Percentiles rank a stretch among this genome's conserved stretches.
Evolutionary conservation across 1,140 invertebrate genomes (phyloP).

Genomic region (Dendrolimus punctatus): DNA sequence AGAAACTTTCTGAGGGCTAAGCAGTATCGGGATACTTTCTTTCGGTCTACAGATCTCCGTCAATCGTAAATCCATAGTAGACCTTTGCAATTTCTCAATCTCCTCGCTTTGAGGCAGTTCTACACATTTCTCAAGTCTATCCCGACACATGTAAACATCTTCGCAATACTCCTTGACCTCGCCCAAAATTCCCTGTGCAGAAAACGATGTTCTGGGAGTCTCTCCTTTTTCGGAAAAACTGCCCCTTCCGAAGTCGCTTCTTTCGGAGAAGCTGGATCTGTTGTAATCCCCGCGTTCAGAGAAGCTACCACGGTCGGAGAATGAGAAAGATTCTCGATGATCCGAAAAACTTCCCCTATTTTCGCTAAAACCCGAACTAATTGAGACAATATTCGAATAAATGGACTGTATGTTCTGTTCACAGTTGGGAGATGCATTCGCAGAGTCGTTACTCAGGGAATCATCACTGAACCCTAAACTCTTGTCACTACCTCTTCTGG

Average conservation of each 20-base stretch:
- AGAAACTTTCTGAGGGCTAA: constrained; percentile 52
- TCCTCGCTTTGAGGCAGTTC: constrained; percentile 43
- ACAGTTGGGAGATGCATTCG: constrained; percentile 63
- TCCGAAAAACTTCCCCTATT: constrained; percentile 66
- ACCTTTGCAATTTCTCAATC: constrained; percentile 58
- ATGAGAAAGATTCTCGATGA: constrained; percentile 65
- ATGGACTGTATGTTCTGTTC: constrained; percentile 67
- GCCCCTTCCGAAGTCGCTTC: constrained; percentile 54
- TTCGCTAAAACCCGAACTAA: constrained; percentile 67
- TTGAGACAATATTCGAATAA: constrained; percentile 66
- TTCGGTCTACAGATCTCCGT: constrained; percentile 54
- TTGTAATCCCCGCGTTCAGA: constrained; percentile 63
- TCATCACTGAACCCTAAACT: constrained; percentile 80
- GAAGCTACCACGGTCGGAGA: constrained; percentile 66
- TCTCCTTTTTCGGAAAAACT: constrained; percentile 66
- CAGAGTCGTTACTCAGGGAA: constrained; percentile 76
- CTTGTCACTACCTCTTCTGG: constrained; percentile 72
- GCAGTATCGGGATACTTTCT: constrained; percentile 61
- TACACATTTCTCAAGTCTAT: constrained; percentile 49
- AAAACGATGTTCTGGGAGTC: constrained; percentile 65
- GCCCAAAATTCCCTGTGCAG: constrained; percentile 57
- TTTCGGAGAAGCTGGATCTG: constrained; percentile 57
- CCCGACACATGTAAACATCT: constrained; percentile 49
- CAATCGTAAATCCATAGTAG: constrained; percentile 62
- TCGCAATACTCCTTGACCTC: constrained; percentile 61